These are phyloP conservation scores for Steinernema carpocapsae DNA, from an alignment of 2,888 invertebrate species.

Conservation along the genomic window DNA sequence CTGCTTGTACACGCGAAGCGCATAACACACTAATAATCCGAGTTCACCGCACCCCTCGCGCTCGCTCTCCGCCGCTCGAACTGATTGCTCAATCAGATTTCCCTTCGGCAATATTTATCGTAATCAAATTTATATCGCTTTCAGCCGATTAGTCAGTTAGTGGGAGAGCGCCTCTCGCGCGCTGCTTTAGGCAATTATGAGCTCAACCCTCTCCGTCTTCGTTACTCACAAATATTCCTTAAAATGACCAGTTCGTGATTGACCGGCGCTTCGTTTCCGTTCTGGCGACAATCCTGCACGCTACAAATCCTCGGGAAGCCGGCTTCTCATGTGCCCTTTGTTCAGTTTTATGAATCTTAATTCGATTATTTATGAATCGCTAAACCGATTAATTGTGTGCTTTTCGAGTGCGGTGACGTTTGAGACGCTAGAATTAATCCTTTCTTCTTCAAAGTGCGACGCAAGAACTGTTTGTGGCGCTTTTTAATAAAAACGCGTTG, in stretches of 20 bases:
- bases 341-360: too few relatives aligned
- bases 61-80: slow-evolving; percentile 19
- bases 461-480: too few relatives aligned
- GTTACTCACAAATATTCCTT: slow-evolving; percentile 21
- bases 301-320: not conserved
- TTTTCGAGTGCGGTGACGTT: too few relatives aligned
- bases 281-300: not conserved
- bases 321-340: not conserved
- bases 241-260: not conserved
- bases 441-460: too few relatives aligned
- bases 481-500: too few relatives aligned
- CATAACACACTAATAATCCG: slow-evolving; percentile 29
- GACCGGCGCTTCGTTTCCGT: not conserved
- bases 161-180: slow-evolving; percentile 31
- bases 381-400: slow-evolving; percentile 26
- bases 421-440: too few relatives aligned
- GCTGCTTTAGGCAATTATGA: slow-evolving; percentile 31
- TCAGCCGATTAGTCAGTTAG: slow-evolving; percentile 33
- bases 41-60: slow-evolving; percentile 9
- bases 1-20: not conserved
- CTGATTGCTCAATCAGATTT: slow-evolving; percentile 35
- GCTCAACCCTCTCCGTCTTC: slow-evolving; percentile 31
- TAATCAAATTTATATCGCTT: slow-evolving; percentile 35
- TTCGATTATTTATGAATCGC: not conserved
- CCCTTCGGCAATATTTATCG: slow-evolving; percentile 35